These are phyloP conservation scores for Epistrophe grossulariae DNA, from an alignment of 2,888 invertebrate genomes.

Conservation along the genomic window DNA sequence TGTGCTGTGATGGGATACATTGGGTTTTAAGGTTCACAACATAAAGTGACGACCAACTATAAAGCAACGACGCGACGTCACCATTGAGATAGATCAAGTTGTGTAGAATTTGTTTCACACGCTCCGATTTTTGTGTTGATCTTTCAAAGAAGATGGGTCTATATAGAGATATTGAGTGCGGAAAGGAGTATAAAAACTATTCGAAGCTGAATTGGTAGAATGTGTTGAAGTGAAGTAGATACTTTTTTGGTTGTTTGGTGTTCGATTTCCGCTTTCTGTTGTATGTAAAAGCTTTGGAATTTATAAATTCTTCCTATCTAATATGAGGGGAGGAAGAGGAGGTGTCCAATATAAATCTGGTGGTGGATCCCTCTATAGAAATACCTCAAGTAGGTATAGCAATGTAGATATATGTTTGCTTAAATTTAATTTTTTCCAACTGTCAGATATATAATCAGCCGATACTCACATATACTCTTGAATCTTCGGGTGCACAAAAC, in stretches of 20 bases:
- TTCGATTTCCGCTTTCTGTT: constrained; percentile 71
- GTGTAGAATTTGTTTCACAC: constrained; percentile 68
- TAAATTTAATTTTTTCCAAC: constrained; percentile 29
- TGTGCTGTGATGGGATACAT: constrained; percentile 62
- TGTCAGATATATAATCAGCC: constrained; percentile 45
- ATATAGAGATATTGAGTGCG: neutral
- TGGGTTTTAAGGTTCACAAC: constrained; percentile 67
- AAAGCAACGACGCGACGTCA: constrained; percentile 35
- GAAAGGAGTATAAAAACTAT: constrained; percentile 31
- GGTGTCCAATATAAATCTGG: constrained; percentile 4
- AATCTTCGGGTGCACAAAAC: constrained; percentile 31
- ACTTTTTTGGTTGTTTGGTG: constrained; percentile 54
- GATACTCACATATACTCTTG: constrained; percentile 3
- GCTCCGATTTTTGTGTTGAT: constrained; percentile 70
- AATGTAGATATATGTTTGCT: constrained; percentile 49
- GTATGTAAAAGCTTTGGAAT: constrained; percentile 37
- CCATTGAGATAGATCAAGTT: constrained; percentile 63
- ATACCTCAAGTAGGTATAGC: constrained; percentile 48
- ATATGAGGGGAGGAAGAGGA: neutral
- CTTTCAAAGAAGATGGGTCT: constrained; percentile 22
- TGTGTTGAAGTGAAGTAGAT: neutral
- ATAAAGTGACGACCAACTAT: constrained; percentile 32
- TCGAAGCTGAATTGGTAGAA: constrained; percentile 53
- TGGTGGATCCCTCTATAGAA: constrained; percentile 14
- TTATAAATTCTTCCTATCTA: neutral